These are phyloP conservation scores for Acronicta aceris DNA, from an alignment of 2,888 invertebrate species.

Conservation along the genomic window DNA sequence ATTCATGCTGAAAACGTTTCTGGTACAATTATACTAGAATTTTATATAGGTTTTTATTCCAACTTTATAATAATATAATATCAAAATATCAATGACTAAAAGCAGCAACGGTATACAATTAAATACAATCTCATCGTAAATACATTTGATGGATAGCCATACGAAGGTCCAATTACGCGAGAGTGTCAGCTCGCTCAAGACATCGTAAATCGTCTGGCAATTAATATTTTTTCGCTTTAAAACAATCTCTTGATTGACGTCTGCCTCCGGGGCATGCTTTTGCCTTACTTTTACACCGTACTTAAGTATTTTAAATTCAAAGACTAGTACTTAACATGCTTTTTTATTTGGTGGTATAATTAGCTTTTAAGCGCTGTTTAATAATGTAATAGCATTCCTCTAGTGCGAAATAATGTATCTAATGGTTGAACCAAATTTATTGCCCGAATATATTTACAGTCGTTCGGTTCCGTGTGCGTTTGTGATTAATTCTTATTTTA, in stretches of 20 bases:
- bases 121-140: slow-evolving; percentile 32
- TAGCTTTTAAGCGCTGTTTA: slow-evolving; percentile 23
- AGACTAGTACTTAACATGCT: slow-evolving; percentile 12
- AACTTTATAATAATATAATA: too few relatives aligned
- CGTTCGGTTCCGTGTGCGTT: slow-evolving; percentile 26
- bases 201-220: slow-evolving; percentile 70
- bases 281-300: slow-evolving; percentile 26
- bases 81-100: not conserved
- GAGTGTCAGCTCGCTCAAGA: slow-evolving; percentile 44
- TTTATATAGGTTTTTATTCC: too few relatives aligned
- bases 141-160: slow-evolving; percentile 54
- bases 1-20: too few relatives aligned
- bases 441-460: not conserved
- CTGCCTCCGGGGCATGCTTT: slow-evolving; percentile 27
- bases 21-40: too few relatives aligned
- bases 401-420: slow-evolving; percentile 6
- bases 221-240: slow-evolving; percentile 76
- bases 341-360: slow-evolving; percentile 17
- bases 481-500: slow-evolving; percentile 43
- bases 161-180: slow-evolving; percentile 61
- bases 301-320: slow-evolving; percentile 18
- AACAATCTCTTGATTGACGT: slow-evolving; percentile 70
- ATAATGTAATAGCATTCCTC: slow-evolving; percentile 30
- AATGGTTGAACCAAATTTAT: slow-evolving; percentile 14
- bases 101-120: slow-evolving; percentile 16